These are phyloP conservation scores for Apolygus lucorum DNA, from an alignment of 1,140 invertebrate genomes.

Conservation along the genomic window DNA sequence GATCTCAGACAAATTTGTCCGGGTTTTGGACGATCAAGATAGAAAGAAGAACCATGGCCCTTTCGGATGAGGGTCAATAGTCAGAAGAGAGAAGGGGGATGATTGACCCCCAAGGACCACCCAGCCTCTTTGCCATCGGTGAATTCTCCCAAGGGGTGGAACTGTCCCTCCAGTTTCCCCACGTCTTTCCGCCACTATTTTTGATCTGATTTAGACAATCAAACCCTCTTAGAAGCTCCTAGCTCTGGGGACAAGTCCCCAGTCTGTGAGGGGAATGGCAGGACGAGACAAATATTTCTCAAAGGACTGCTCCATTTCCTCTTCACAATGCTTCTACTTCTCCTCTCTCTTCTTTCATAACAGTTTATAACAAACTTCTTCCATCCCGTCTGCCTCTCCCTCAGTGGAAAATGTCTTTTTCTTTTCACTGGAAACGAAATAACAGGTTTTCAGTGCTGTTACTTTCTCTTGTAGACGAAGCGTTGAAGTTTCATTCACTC, in stretches of 20 bases:
- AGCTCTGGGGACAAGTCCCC: not conserved
- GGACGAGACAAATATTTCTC: conserved; percentile 18
- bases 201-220: conserved; percentile 24
- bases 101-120: conserved; percentile 6
- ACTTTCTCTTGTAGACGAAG: no score
- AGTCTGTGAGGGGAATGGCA: no score
- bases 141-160: conserved; percentile 15
- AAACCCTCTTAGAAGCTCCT: conserved; percentile 19
- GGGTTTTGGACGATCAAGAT: no score
- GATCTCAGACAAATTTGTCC: no score
- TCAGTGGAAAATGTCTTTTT: no score
- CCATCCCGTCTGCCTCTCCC: not conserved
- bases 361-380: conserved; percentile 7
- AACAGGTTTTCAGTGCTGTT: not conserved
- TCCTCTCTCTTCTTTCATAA: not conserved
- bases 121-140: conserved; percentile 2
- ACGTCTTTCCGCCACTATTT: conserved; percentile 16
- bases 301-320: conserved; percentile 10
- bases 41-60: not conserved
- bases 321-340: conserved; percentile 1
- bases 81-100: conserved; percentile 1
- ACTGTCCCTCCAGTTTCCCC: not conserved
- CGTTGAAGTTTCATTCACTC: no score
- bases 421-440: not conserved
- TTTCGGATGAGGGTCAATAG: conserved; percentile 9